A percentile compares a stretch with the other conserved stretches of the same genome.
Conservation (phyloP, 2,113 vertebrate species). For the Calyptomena viridis region DNA sequence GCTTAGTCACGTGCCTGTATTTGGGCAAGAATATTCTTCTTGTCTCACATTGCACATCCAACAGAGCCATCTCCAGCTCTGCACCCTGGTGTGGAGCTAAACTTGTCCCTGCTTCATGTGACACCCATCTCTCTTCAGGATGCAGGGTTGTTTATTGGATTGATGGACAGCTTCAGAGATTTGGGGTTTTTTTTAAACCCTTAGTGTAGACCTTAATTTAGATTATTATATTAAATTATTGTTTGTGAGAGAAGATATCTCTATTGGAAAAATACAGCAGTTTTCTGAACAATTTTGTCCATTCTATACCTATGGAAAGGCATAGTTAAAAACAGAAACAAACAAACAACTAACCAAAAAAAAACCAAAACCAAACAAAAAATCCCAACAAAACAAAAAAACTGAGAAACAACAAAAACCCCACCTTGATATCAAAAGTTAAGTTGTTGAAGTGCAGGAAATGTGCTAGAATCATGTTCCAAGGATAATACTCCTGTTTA, state of each 20-base stretch:
- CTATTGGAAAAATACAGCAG: background rate
- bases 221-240: background rate
- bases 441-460: background rate
- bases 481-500: background rate
- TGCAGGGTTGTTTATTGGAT: background rate
- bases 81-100: background rate
- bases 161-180: background rate
- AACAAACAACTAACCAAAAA: too few species aligned
- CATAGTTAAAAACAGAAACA: background rate
- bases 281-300: background rate
- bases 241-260: background rate
- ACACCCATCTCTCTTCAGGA: background rate
- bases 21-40: background rate
- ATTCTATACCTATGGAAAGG: background rate
- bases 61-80: background rate
- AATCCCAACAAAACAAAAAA: background rate
- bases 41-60: fast-evolving
- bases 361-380: too few species aligned
- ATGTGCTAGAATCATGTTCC: background rate
- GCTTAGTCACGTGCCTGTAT: fast-evolving
- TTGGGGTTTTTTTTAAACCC: background rate
- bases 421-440: background rate
- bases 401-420: too few species aligned
- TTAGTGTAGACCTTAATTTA: background rate
- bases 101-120: fast-evolving